These are phyloP conservation scores for Aleiodes alternator DNA, from an alignment of 2,888 invertebrate genomes.

Conservation along the genomic window DNA sequence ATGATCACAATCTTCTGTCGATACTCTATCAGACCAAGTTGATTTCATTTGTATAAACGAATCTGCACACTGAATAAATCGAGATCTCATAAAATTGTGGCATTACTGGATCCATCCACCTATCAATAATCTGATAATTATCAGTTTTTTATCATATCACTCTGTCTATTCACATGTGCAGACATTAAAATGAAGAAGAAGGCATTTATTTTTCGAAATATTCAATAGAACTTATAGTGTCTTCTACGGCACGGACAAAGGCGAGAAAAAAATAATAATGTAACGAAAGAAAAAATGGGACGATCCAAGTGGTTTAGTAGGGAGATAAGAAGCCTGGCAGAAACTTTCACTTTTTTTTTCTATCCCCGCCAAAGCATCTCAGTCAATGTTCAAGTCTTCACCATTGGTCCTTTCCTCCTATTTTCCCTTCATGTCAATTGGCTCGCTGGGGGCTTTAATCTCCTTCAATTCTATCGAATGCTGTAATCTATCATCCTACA, in stretches of 20 bases:
- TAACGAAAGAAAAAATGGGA: conserved; percentile 15
- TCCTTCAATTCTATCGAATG: conserved; percentile 28
- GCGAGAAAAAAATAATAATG: not conserved
- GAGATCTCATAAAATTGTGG: too few relatives aligned
- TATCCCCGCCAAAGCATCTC: conserved; percentile 49
- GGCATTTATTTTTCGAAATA: not conserved
- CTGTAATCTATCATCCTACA: too few relatives aligned
- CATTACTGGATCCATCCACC: too few relatives aligned
- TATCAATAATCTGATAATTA: too few relatives aligned
- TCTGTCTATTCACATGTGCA: too few relatives aligned
- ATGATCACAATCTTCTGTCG: too few relatives aligned
- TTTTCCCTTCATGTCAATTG: conserved; percentile 60
- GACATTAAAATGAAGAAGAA: too few relatives aligned
- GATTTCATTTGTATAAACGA: too few relatives aligned
- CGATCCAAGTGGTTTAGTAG: conserved; percentile 24
- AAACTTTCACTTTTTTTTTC: conserved; percentile 73
- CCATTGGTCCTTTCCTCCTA: conserved; percentile 60
- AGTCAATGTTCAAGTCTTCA: conserved; percentile 48
- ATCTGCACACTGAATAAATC: too few relatives aligned
- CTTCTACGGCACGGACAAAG: not conserved
- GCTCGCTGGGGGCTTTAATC: conserved; percentile 47
- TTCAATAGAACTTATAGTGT: not conserved
- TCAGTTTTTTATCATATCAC: too few relatives aligned
- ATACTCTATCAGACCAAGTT: too few relatives aligned
- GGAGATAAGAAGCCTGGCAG: conserved; percentile 56